A percentile compares a stretch with the other conserved stretches of the same genome.
Conservation (phyloP, 2,888 invertebrate species). For the Cryptus viduatorius region DNA sequence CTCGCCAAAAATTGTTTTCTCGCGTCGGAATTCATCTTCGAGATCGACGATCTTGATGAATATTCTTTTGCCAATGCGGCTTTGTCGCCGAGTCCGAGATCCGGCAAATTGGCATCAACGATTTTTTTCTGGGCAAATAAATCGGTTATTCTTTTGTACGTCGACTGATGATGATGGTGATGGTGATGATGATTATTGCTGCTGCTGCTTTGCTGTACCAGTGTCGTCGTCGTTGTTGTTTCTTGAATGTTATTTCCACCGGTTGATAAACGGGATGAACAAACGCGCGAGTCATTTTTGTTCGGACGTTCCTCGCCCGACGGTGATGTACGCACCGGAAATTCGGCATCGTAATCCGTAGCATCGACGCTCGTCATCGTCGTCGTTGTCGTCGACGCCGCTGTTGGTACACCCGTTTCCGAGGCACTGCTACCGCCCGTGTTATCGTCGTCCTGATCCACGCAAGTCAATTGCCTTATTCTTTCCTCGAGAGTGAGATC, state of each 20-base stretch:
- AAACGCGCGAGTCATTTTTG: conserved; percentile 56
- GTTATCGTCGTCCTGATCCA: conserved; percentile 90
- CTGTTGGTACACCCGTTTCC: conserved; percentile 62
- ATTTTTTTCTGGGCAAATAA: conserved; percentile 87
- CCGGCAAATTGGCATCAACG: conserved; percentile 82
- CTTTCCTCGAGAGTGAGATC: conserved; percentile 94
- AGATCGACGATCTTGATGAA: conserved; percentile 81
- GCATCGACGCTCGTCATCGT: conserved; percentile 47
- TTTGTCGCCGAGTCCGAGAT: conserved; percentile 86
- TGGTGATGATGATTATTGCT: conserved; percentile 67
- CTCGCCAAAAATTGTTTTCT: conserved; percentile 93
- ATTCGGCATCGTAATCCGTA: conserved; percentile 74
- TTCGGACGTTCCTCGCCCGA: conserved; percentile 88
- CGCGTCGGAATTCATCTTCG: conserved; percentile 87
- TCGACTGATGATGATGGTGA: conserved; percentile 84
- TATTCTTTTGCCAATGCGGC: conserved; percentile 75
- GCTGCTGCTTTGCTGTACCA: conserved; percentile 41
- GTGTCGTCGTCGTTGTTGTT: conserved; percentile 45
- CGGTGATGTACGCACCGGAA: conserved; percentile 88
- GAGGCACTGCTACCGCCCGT: conserved; percentile 73
- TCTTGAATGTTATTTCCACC: conserved; percentile 61
- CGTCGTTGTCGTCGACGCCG: conserved; percentile 32
- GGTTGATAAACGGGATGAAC: conserved; percentile 13
- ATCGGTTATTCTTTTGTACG: conserved; percentile 88
- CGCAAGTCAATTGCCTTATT: conserved; percentile 93